Percentiles rank a stretch among this genome's conserved stretches.
Evolutionary conservation across 2,113 vertebrate genomes (phyloP).

Genomic region (Macquaria ambigua): DNA sequence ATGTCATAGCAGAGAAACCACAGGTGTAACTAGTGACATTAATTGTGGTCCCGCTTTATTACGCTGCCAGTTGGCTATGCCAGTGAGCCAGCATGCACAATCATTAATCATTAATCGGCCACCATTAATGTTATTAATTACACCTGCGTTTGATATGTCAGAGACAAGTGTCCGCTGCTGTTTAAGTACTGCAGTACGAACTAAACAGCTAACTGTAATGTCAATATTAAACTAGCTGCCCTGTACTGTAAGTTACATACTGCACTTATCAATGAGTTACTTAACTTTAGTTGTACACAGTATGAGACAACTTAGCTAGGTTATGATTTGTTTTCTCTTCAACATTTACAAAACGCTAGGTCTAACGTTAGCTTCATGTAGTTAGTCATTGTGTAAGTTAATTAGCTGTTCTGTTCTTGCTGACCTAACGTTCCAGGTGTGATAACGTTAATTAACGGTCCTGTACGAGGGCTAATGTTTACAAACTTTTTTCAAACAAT

Average conservation of each 20-base stretch:
- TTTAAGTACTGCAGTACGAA: too few species aligned
- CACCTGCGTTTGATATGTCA: neutral
- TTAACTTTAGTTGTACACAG: too few species aligned
- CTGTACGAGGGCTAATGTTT: too few species aligned
- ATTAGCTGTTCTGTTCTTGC: too few species aligned
- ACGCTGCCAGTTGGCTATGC: neutral
- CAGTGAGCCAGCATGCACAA: conserved; percentile 4
- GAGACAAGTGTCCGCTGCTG: too few species aligned
- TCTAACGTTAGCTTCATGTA: too few species aligned
- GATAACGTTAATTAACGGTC: neutral
- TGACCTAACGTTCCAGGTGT: too few species aligned
- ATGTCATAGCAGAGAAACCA: neutral
- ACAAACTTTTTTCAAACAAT: too few species aligned
- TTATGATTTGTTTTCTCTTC: too few species aligned
- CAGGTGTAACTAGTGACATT: neutral
- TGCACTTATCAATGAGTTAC: neutral
- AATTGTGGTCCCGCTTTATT: neutral
- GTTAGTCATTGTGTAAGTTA: neutral
- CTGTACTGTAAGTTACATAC: neutral
- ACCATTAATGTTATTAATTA: neutral
- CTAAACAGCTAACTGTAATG: neutral
- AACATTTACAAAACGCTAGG: too few species aligned
- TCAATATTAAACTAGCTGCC: neutral
- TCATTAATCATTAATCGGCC: too few species aligned
- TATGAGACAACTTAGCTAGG: too few species aligned